Conservation (phyloP, 2,113 vertebrate genomes). For the Istiophorus platypterus region DNA sequence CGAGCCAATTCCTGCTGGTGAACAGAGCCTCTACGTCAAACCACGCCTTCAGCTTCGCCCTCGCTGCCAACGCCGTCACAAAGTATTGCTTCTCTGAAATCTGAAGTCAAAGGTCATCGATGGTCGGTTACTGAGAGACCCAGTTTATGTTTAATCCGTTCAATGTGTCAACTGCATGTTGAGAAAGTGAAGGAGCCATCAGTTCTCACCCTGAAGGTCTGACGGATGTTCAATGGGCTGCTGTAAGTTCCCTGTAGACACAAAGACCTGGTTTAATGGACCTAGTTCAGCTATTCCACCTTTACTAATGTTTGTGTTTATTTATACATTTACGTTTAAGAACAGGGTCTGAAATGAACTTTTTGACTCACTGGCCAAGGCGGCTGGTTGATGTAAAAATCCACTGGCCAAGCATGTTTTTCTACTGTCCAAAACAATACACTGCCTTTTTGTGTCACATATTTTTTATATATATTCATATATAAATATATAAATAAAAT, state of each 20-base stretch:
- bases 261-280: not conserved
- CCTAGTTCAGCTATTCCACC: too few relatives aligned
- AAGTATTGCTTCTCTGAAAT: slow-evolving; percentile 96
- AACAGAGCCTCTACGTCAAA: slow-evolving; percentile 93
- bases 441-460: too few relatives aligned
- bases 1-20: slow-evolving; percentile 95
- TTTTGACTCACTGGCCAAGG: too few relatives aligned
- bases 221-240: slow-evolving; percentile 94
- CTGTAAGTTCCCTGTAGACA: slow-evolving; percentile 90
- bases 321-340: too few relatives aligned
- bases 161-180: not conserved
- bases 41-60: slow-evolving; percentile 94
- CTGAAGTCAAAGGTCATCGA: slow-evolving; percentile 74
- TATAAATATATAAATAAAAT: too few relatives aligned
- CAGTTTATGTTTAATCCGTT: too few relatives aligned
- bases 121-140: not conserved
- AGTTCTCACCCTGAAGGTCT: slow-evolving; percentile 92
- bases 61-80: slow-evolving; percentile 91
- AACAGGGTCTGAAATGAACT: too few relatives aligned
- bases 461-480: too few relatives aligned
- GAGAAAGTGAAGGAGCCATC: not conserved
- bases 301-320: too few relatives aligned
- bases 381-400: too few relatives aligned
- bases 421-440: too few relatives aligned
- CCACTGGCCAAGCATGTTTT: too few relatives aligned